phyloP scores from a whole-genome alignment of 2,797 vertebrate genomes.

The Enoplosus armatus region DNA sequence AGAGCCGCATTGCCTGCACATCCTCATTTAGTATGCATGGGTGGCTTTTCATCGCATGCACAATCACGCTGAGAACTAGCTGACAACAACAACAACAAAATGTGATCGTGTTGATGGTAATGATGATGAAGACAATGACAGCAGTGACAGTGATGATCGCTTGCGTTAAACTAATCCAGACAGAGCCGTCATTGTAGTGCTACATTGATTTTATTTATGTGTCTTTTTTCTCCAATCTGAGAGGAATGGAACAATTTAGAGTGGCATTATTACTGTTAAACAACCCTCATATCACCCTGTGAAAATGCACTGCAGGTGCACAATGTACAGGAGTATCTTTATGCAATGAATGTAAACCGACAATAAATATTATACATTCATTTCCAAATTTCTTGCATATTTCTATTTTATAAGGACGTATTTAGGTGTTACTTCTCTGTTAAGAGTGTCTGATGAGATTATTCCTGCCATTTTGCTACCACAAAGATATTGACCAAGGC shows the following conservation, averaged over 20 bases:
- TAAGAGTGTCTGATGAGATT: slow-evolving; percentile 35
- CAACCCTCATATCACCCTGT: not conserved
- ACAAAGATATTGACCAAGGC: slow-evolving; percentile 48
- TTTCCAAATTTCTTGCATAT: not conserved
- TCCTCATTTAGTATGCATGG: slow-evolving; percentile 79
- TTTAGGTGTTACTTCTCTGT: not conserved
- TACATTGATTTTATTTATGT: not conserved
- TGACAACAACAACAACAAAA: slow-evolving; percentile 63
- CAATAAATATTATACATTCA: not conserved
- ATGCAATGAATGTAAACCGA: not conserved
- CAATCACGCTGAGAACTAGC: slow-evolving; percentile 70
- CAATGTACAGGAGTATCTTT: not conserved
- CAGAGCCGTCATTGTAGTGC: slow-evolving; percentile 42
- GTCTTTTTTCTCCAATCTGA: not conserved
- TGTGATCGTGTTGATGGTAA: slow-evolving; percentile 46
- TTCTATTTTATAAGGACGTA: not conserved
- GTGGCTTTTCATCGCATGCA: slow-evolving; percentile 77
- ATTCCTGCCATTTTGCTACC: slow-evolving; percentile 25
- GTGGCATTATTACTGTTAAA: not conserved
- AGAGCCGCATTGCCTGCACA: slow-evolving; percentile 55
- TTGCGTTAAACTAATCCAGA: slow-evolving; percentile 32
- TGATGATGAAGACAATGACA: slow-evolving; percentile 54
- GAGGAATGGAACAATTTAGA: not conserved
- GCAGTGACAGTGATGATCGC: slow-evolving; percentile 35
- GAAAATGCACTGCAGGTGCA: not conserved